These are phyloP conservation scores for Rhabditoides inermis DNA, from an alignment of 2,888 invertebrate species.

Conservation along the genomic window DNA sequence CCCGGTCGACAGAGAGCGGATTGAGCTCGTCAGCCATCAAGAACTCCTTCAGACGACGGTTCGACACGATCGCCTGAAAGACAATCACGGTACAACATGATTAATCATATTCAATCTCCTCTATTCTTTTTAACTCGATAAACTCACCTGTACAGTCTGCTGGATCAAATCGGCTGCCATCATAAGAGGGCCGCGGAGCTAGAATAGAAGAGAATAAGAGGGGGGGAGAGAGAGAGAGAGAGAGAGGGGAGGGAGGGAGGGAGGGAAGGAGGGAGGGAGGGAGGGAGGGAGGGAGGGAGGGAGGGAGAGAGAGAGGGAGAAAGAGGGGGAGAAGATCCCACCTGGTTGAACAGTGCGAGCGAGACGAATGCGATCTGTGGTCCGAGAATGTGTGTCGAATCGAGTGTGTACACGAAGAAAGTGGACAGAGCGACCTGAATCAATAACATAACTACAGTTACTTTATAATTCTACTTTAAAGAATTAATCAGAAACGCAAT, in stretches of 20 bases:
- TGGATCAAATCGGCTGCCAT: constrained; percentile 57
- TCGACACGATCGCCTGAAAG: constrained; percentile 37
- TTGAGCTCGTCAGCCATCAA: constrained; percentile 27
- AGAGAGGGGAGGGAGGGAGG: not conserved
- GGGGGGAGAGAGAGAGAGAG: not conserved
- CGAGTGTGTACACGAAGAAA: constrained; percentile 40
- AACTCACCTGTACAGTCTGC: constrained; percentile 45
- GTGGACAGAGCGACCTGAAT: constrained; percentile 44
- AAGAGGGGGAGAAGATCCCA: constrained; percentile 59
- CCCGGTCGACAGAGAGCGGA: constrained; percentile 13
- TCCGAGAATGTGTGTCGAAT: constrained; percentile 37
- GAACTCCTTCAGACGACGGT: constrained; percentile 42
- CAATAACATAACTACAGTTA: not conserved
- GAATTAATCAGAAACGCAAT: no score
- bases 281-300: not conserved
- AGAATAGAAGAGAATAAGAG: no score
- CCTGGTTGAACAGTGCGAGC: constrained; percentile 90
- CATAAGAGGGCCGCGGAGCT: constrained; percentile 21
- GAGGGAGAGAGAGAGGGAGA: not conserved
- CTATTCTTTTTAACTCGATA: not conserved
- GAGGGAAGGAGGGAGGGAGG: not conserved
- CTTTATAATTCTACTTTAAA: not conserved
- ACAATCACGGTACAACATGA: not conserved
- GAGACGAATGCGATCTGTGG: constrained; percentile 79
- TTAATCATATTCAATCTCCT: not conserved